phyloP scores from a whole-genome alignment of 2,888 invertebrate genomes.

The Aspidiotus rigidus region DNA sequence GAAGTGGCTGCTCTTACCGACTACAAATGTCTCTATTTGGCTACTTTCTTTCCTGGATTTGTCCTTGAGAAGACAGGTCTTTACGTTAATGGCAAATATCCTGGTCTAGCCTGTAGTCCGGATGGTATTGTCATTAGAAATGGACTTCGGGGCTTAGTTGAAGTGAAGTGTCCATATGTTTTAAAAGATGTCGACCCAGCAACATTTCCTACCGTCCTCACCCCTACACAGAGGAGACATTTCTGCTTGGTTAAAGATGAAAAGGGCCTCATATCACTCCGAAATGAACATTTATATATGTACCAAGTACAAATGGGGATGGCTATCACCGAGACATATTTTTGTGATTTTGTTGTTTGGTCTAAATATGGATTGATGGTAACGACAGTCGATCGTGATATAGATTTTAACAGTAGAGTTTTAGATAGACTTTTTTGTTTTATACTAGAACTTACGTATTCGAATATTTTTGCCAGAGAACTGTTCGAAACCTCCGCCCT shows the following conservation, averaged over 20 bases:
- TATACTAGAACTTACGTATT: not conserved
- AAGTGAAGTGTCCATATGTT: not conserved
- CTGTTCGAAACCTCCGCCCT: not conserved
- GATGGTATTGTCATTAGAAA: not conserved
- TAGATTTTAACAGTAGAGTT: not conserved
- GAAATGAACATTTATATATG: not conserved
- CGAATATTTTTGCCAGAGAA: not conserved
- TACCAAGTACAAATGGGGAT: not conserved
- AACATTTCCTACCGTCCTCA: not conserved
- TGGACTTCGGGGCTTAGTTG: not conserved
- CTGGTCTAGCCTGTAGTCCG: not conserved
- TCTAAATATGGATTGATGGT: not conserved
- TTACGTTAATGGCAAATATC: not conserved
- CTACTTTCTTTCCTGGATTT: too few species aligned
- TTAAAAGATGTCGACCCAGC: not conserved
- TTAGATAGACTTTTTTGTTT: not conserved
- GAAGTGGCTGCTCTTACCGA: too few species aligned
- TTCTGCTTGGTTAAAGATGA: not conserved
- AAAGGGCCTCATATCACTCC: not conserved
- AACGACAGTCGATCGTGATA: not conserved
- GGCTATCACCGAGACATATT: not conserved
- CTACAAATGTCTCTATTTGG: too few species aligned
- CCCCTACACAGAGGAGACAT: not conserved
- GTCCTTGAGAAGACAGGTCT: too few species aligned
- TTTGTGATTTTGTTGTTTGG: not conserved